Conservation (phyloP, 2,888 invertebrate genomes). For the Macrosoma leucophasiata region DNA sequence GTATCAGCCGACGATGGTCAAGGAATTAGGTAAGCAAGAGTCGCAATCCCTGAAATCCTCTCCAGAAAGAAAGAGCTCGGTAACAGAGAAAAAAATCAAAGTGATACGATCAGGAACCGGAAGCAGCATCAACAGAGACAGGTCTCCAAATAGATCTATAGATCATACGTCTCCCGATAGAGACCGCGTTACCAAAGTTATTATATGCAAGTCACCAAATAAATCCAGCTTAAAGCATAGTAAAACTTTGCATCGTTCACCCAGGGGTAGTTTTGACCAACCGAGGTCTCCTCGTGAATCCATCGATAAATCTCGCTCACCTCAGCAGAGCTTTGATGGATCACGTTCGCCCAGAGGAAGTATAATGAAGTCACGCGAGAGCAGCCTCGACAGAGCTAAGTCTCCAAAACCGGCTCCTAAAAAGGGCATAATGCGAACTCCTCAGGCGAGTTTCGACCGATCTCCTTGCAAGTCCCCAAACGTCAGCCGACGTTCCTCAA, state of each 20-base stretch:
- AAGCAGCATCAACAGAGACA: constrained; percentile 62
- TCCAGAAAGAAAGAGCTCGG: constrained; percentile 53
- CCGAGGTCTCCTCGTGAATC: constrained; percentile 72
- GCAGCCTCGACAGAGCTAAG: constrained; percentile 56
- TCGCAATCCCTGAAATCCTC: constrained; percentile 72
- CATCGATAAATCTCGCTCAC: constrained; percentile 74
- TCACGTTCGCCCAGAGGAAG: constrained; percentile 65
- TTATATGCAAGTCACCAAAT: constrained; percentile 69
- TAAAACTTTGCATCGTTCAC: constrained; percentile 63
- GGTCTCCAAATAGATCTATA: constrained; percentile 53
- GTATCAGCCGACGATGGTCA: constrained; percentile 91
- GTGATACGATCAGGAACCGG: constrained; percentile 75
- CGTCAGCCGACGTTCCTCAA: constrained; percentile 60
- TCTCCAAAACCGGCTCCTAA: constrained; percentile 69
- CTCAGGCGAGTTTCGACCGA: constrained; percentile 67
- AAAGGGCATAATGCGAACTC: constrained; percentile 70
- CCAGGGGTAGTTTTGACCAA: constrained; percentile 72
- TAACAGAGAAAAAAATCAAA: constrained; percentile 55
- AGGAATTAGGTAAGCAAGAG: constrained; percentile 90
- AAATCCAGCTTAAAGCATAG: constrained; percentile 65
- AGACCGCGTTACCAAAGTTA: constrained; percentile 67
- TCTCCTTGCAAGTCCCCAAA: constrained; percentile 67
- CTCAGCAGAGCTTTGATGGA: constrained; percentile 74
- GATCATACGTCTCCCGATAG: constrained; percentile 53
- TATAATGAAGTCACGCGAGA: constrained; percentile 68